Base-by-base conservation (phyloP, 2,797 vertebrate species). In the Danio kyathit region DNA sequence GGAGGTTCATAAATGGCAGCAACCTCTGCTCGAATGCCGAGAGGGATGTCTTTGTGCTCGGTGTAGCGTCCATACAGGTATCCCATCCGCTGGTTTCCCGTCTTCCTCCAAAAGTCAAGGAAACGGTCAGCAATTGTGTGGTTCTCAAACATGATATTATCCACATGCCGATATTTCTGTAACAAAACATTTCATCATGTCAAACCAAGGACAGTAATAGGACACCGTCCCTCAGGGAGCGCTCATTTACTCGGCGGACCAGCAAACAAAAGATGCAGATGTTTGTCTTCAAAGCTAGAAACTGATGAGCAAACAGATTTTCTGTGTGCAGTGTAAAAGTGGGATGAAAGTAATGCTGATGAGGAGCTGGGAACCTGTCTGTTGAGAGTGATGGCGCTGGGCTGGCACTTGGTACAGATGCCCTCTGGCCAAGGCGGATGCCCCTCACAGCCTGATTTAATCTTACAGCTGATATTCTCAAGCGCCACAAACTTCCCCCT, bases 81-180 rank as follows among this genome's bases (percentile, higher is more conserved):
- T 0, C 98, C 98, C 57, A 99, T 95, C 63, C 97, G 94, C 84
- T 99, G 98, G 84, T 94, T 98, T 54, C 98, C 98, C 0, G 97
- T 99, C 93, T 99, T 99, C 88, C 98, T 93, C 98, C 98, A 99
- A 90, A 97, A 99, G 94, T 99, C 97, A 71, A 99, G 94, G 92
- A 99, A 99, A 85, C 97, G 97, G 91, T 99, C 97, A 0, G 98
- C 98, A 16, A 97, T 98, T 7, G 97, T 98, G 93, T 99, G 96
- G 87, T 99, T 99, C 93, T 99, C 98, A 91, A 99, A 99, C 98
- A 99, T 99, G 89, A 99, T 99, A 88, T 99, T 99, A 94, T 99
- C 98, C 91, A 99, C 97, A 7, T 99, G 97, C 89, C 98, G 94
- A 94, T 99, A 99, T 95, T 98, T 99, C 98, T 99, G 61, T 66